Evolutionary conservation across 37 sponge, comb jelly and placozoan species (phyloP).

Genomic region (Petrosia ficiformis): DNA sequence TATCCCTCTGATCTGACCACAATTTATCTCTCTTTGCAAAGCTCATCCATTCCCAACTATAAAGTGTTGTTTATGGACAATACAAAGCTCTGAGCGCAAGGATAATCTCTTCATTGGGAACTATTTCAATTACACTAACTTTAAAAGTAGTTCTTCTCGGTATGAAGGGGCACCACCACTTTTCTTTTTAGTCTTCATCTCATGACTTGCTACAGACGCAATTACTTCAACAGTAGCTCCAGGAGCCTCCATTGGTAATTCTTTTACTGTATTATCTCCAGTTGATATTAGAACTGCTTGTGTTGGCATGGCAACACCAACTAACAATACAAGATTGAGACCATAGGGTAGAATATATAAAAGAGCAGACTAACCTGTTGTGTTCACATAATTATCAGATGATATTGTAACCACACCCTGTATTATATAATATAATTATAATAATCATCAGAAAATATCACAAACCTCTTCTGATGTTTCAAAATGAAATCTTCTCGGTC

Average conservation of each 20-base stretch:
- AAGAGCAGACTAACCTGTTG: too few relatives aligned
- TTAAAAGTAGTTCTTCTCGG: slow-evolving; percentile 36
- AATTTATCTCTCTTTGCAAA: too few relatives aligned
- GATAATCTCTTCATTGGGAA: slow-evolving; percentile 62
- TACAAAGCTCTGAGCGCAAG: slow-evolving; percentile 62
- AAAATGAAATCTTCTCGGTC: slow-evolving; percentile 38
- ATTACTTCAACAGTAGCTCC: slow-evolving; percentile 63
- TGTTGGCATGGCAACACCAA: background rate
- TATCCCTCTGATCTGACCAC: too few relatives aligned
- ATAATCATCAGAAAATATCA: too few relatives aligned
- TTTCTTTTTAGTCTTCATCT: background rate
- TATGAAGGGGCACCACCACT: slow-evolving; percentile 19
- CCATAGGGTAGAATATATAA: too few relatives aligned
- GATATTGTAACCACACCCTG: too few relatives aligned
- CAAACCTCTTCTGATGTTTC: background rate
- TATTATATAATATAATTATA: too few relatives aligned
- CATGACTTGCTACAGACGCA: background rate
- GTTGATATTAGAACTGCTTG: slow-evolving; percentile 7
- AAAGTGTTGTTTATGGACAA: too few relatives aligned
- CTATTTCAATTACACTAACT: slow-evolving; percentile 5
- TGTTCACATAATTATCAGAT: too few relatives aligned
- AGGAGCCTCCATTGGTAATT: slow-evolving; percentile 35
- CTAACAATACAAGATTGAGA: too few relatives aligned
- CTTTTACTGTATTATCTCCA: slow-evolving; percentile 20
- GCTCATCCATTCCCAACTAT: too few relatives aligned